Percentiles rank a stretch among this genome's conserved stretches.
Conservation (phyloP, 2,888 invertebrate genomes). For the Agelastica alni region DNA sequence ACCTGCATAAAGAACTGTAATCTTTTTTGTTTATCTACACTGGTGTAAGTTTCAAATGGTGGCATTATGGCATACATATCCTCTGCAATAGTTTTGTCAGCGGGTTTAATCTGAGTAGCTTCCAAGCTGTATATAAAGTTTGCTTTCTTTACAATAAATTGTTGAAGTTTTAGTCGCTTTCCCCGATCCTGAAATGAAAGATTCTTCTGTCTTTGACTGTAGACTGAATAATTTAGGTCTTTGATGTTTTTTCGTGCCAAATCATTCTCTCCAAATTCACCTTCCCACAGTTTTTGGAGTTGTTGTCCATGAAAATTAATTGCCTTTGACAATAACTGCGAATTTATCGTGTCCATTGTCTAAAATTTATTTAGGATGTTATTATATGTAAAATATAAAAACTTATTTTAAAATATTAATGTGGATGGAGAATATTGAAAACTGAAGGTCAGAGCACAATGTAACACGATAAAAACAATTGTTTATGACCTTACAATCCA, state of each 20-base stretch:
- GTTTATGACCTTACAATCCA: too few relatives aligned
- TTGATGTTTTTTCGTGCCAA: constrained; percentile 65
- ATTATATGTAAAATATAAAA: too few relatives aligned
- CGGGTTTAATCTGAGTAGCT: constrained; percentile 55
- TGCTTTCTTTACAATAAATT: constrained; percentile 86
- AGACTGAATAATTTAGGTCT: constrained; percentile 72
- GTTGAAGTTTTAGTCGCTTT: constrained; percentile 81
- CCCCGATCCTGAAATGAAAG: constrained; percentile 83
- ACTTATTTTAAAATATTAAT: too few relatives aligned
- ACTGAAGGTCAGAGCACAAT: too few relatives aligned
- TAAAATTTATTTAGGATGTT: too few relatives aligned
- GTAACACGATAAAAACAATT: too few relatives aligned
- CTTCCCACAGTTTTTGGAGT: constrained; percentile 85
- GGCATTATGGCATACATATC: constrained; percentile 83
- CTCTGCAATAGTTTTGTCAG: constrained; percentile 59
- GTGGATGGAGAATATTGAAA: too few relatives aligned
- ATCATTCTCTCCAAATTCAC: constrained; percentile 79
- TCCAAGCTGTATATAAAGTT: constrained; percentile 71
- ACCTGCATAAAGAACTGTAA: constrained; percentile 83
- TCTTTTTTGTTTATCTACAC: constrained; percentile 76
- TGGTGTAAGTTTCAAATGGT: constrained; percentile 83
- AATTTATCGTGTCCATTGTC: constrained; percentile 62
- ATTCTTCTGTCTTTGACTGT: constrained; percentile 78
- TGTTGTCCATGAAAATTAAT: constrained; percentile 87
- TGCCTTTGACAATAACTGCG: constrained; percentile 68